phyloP scores from a whole-genome alignment of 1,140 invertebrate genomes.

The Drosophila novamexicana region DNA sequence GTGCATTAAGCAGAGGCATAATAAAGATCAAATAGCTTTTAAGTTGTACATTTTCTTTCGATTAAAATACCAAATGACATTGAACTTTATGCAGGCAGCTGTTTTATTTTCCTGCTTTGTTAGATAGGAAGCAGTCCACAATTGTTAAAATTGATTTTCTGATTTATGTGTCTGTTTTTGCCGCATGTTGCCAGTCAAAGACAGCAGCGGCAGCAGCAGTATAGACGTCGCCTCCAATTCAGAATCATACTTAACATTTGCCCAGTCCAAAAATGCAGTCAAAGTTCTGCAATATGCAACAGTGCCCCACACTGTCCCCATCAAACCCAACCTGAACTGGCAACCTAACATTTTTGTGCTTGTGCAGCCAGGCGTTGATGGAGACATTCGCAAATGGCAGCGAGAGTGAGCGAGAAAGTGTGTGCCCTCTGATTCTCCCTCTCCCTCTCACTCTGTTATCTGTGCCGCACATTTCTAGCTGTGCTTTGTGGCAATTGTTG shows the following conservation, averaged over 20 bases:
- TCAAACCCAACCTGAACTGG: conserved; percentile 26
- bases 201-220: background rate
- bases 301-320: background rate
- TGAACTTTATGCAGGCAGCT: background rate
- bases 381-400: conserved; percentile 40
- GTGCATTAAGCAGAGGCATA: background rate
- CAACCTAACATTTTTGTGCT: conserved; percentile 39
- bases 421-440: background rate
- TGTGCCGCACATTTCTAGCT: conserved; percentile 45
- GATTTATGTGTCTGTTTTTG: conserved; percentile 12
- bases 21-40: background rate
- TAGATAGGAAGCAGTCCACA: background rate
- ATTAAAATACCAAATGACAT: background rate
- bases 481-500: conserved; percentile 49
- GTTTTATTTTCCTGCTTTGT: background rate
- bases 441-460: conserved; percentile 26
- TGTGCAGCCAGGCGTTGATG: conserved; percentile 51
- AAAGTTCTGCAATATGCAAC: conserved; percentile 38
- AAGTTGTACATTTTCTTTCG: background rate
- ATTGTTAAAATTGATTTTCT: conserved; percentile 23
- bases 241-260: conserved; percentile 26
- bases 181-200: conserved; percentile 9
- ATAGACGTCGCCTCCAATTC: conserved; percentile 7
- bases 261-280: conserved; percentile 24
- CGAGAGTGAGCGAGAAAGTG: conserved; percentile 13